Base-by-base conservation (phyloP, 2,113 vertebrate species). In the Rhinopomastus cyanomelas region DNA sequence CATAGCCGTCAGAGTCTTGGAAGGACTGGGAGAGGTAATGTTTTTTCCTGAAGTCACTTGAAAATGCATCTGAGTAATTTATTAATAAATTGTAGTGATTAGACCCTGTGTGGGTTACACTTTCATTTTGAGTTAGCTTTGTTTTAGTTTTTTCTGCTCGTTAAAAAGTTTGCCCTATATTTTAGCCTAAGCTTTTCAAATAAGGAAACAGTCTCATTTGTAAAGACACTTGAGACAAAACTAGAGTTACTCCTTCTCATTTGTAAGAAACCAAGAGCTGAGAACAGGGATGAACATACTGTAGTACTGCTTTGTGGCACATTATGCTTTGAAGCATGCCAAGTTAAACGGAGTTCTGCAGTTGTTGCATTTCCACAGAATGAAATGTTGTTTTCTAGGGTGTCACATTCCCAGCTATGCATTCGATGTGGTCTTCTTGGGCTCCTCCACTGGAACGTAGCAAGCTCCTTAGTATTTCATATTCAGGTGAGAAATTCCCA, bases 341-440 rank as follows among this genome's bases (percentile, higher is more conserved):
- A 65, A 78, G 26, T 46, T 83, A 39, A 79, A 81, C 15, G 5
- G n/a, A 66, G 42, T 56, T 85, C 42, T 82, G 23, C 67, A 78
- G n/a, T 32, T 42, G 26, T 78, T 2, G 3, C 49, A 17, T 57
- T 88, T 68, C 39, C 85, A 26, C n/a, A 68, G 52, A 81, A 52
- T 30, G 1, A 32, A 87, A 65, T 78, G 4, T 79, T 92, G 23
- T 94, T 92, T 90, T 96, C 56, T 85, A 99, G 99, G 99, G 99
- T 87, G 99, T 99, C 12, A 99, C 99, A 2, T 99, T 98, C 92
- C 99, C 99, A 74, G 98, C 99, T 9, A 99, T 99, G 99, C 99
- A 99, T 90, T 98, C 98, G 9, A 99, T 99, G 98, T 99, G 99
- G 99, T 98, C 98, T 8, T 97, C 97, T 5, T 99, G 99, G 99